A percentile compares a stretch with the other conserved stretches of the same genome.
Conservation (phyloP, 2,113 vertebrate genomes). For the Nestor notabilis region DNA sequence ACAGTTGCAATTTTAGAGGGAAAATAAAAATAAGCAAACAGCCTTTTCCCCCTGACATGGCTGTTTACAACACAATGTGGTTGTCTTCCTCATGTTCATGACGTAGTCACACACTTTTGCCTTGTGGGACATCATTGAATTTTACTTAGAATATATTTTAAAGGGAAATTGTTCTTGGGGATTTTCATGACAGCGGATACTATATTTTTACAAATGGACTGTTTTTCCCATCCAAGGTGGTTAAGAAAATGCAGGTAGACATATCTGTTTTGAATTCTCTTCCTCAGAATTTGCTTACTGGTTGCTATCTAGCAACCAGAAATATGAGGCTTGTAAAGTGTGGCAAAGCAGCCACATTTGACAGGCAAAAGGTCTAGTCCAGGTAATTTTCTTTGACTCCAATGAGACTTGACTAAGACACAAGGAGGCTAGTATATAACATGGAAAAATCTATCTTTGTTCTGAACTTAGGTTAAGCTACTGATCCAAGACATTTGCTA, state of each 20-base stretch:
- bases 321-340: background rate
- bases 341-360: background rate
- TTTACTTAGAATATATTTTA: background rate
- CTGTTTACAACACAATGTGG: background rate
- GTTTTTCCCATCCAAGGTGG: background rate
- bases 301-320: background rate
- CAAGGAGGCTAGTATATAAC: background rate
- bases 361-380: background rate
- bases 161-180: background rate
- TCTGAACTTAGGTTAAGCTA: background rate
- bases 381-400: background rate
- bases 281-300: background rate
- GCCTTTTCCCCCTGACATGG: background rate
- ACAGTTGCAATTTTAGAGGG: constrained; percentile 39
- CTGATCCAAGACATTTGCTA: background rate
- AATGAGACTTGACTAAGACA: background rate
- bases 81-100: background rate
- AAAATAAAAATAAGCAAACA: constrained; percentile 42
- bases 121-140: background rate
- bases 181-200: background rate
- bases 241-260: background rate
- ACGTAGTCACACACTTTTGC: fast-evolving
- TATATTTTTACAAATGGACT: background rate
- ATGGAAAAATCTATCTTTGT: background rate
- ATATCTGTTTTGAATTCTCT: background rate